Evolutionary conservation across 2,113 vertebrate genomes (phyloP).

Genomic region (Deroptyus accipitrinus): DNA sequence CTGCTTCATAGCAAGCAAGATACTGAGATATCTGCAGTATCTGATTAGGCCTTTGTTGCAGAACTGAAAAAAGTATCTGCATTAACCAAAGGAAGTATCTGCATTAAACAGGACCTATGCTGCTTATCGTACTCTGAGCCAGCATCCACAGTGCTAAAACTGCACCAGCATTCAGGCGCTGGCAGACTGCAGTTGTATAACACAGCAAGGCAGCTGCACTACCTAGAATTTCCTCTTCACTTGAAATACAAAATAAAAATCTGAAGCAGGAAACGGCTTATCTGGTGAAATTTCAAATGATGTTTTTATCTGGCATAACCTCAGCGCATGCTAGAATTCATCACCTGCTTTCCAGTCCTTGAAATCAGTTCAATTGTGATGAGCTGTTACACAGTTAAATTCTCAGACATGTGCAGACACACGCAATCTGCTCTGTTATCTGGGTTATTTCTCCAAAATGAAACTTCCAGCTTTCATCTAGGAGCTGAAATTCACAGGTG

Average conservation of each 20-base stretch:
- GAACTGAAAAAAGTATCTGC: not conserved
- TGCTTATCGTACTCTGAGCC: not conserved
- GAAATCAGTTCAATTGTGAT: not conserved
- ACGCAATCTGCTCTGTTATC: not conserved
- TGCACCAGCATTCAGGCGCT: not conserved
- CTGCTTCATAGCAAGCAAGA: not conserved
- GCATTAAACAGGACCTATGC: not conserved
- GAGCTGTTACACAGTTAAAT: not conserved
- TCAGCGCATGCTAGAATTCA: not conserved
- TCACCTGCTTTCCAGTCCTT: not conserved
- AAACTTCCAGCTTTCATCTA: not conserved
- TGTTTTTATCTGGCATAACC: slow-evolving; percentile 19
- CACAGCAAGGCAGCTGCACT: slow-evolving; percentile 7
- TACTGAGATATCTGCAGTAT: not conserved
- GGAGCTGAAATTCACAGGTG: not conserved
- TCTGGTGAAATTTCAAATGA: slow-evolving; percentile 39
- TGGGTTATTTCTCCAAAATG: not conserved
- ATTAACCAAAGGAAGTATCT: not conserved
- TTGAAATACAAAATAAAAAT: slow-evolving; percentile 21
- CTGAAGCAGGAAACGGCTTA: slow-evolving; percentile 38
- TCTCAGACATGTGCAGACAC: not conserved
- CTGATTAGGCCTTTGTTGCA: not conserved
- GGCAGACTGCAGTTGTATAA: not conserved
- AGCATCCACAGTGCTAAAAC: not conserved
- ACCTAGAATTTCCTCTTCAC: slow-evolving; percentile 45